Evolutionary conservation across 2,797 vertebrate genomes (phyloP).

Genomic region (Glossophaga mutica): DNA sequence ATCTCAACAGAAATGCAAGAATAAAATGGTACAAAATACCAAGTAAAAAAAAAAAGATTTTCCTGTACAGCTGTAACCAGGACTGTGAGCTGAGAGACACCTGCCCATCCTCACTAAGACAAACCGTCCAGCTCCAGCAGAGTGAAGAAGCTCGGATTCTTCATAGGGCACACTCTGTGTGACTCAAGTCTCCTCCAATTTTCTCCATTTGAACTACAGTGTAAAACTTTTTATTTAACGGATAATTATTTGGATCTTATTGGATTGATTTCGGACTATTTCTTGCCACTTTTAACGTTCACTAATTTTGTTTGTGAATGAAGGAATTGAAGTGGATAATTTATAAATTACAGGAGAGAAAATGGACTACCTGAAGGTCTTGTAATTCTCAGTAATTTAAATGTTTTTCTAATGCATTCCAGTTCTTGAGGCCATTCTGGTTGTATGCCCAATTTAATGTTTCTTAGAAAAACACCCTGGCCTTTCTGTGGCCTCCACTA

Average conservation of each 20-base stretch:
- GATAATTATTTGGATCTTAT: not conserved
- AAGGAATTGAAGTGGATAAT: not conserved
- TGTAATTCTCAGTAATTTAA: not conserved
- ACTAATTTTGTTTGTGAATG: not conserved
- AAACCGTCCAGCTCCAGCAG: not conserved
- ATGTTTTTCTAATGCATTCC: not conserved
- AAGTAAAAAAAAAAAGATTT: not conserved
- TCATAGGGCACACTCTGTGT: rapidly evolving
- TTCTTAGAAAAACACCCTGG: not conserved
- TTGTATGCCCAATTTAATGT: not conserved
- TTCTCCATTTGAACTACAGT: not conserved
- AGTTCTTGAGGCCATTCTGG: not conserved
- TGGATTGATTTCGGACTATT: not conserved
- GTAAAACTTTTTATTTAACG: not conserved
- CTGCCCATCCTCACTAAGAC: not conserved
- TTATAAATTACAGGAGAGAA: not conserved
- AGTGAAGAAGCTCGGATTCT: not conserved
- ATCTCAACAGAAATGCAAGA: not conserved
- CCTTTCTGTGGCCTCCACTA: not conserved
- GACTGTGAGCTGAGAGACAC: rapidly evolving
- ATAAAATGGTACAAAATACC: not conserved
- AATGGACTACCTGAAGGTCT: not conserved
- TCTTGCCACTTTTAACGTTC: not conserved
- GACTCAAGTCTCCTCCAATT: not conserved
- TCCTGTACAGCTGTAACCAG: not conserved